These are phyloP conservation scores for Xenotilapia caudafasciata DNA, from an alignment of 2,113 vertebrate genomes.

Conservation along the genomic window DNA sequence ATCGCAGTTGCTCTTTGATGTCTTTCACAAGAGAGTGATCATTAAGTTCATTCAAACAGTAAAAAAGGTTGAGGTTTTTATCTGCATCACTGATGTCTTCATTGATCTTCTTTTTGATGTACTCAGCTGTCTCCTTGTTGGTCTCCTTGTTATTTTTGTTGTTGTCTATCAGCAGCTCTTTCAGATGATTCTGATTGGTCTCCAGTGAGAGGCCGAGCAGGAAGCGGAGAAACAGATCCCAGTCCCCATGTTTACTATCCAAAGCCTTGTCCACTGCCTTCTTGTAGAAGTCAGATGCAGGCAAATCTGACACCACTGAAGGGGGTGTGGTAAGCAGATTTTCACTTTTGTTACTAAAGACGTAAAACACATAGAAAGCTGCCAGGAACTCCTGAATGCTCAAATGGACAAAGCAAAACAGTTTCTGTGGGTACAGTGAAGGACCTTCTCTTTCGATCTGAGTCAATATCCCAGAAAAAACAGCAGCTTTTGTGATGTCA, in stretches of 20 bases:
- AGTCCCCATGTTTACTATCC: background rate
- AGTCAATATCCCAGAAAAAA: constrained; percentile 40
- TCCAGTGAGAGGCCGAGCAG: constrained; percentile 36
- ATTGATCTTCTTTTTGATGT: constrained; percentile 10
- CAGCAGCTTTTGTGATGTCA: background rate
- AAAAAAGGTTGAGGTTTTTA: constrained; percentile 12
- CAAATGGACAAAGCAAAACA: constrained; percentile 33
- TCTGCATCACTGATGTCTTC: background rate
- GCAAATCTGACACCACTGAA: rapidly evolving
- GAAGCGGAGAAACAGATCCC: constrained; percentile 48
- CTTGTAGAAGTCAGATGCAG: background rate
- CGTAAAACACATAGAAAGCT: background rate
- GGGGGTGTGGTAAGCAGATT: background rate
- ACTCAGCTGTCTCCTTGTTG: background rate
- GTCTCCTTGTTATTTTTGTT: background rate
- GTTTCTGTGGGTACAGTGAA: rapidly evolving
- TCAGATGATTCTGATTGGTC: background rate
- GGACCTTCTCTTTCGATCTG: background rate
- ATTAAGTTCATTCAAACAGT: constrained; percentile 32
- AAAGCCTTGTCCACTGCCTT: constrained; percentile 10
- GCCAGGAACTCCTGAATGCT: constrained; percentile 46
- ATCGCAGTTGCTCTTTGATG: background rate
- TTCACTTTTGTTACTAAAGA: background rate
- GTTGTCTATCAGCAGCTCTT: background rate
- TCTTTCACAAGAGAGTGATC: constrained; percentile 5